Base-by-base conservation (phyloP, 2,888 invertebrate genomes). In the Cylindroiulus punctatus region DNA sequence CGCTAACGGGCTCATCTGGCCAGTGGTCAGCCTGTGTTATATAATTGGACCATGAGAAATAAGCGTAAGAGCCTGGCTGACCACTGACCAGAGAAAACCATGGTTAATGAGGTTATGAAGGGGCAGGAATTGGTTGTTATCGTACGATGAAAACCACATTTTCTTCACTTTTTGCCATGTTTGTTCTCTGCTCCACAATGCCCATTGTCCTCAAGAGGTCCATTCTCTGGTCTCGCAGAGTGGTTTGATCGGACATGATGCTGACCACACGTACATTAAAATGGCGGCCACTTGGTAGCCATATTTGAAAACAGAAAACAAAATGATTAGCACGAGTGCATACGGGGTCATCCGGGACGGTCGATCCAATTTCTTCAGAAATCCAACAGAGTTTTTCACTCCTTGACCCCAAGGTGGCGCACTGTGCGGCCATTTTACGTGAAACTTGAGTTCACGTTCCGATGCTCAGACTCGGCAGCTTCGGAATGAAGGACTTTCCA, bases 401-500 rank as follows among this genome's bases (percentile, higher is more conserved):
- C 76, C 76, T 76, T 76, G 76, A 76, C 76, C 76, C 76, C 76
- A 30, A 76, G 19, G n/a, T 26, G 76, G 26, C 22, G 26, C 76
- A 76, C 76, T 76, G 76, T 76, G 76, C 76, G 30, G 76, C 76
- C 76, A 30, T 76, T 76, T 30, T 30, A n/a, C 30, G 76, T 30
- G 76, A 76, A 65, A 76, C 76, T 8, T 40, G 40, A 30, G 76
- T 52, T 87, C 87, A 88, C 30, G 87, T 88, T 52, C 89, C 89
- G 85, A 89, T 89, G 87, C 88, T 89, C 65, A 89, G 84, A 42
- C 89, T 89, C 85, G 89, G 89, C 86, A 89, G 87, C 86, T 89
- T 89, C 17, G 89, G 89, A 85, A 89, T 89, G 88, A 89, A 89
- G 30, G 89, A 88, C 81, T 88, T 89, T 84, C 89, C 89, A 87